Conservation (phyloP, 2,113 vertebrate genomes). For the Neoarius graeffei region DNA sequence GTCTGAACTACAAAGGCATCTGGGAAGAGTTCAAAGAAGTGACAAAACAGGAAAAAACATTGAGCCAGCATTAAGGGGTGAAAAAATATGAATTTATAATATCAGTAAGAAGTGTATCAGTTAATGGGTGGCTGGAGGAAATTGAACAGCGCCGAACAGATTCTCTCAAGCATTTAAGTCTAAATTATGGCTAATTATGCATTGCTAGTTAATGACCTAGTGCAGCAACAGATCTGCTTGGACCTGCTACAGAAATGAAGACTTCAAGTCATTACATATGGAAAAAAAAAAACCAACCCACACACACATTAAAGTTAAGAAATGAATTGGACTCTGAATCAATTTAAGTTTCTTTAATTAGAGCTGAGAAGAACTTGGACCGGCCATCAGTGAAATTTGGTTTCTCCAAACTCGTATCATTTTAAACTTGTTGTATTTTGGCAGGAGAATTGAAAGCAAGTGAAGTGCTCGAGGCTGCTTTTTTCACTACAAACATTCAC, state of each 20-base stretch:
- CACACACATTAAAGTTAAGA: not conserved
- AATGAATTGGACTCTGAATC: not conserved
- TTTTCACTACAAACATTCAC: not conserved
- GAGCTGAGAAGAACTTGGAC: not conserved
- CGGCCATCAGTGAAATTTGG: not conserved
- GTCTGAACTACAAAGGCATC: slow-evolving; percentile 24
- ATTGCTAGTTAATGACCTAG: slow-evolving; percentile 28
- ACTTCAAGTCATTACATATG: slow-evolving; percentile 2
- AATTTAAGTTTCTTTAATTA: slow-evolving; percentile 16
- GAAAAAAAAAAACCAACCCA: not conserved
- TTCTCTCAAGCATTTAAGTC: slow-evolving; percentile 18
- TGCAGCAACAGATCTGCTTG: not conserved
- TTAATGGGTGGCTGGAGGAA: slow-evolving; percentile 41
- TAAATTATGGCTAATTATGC: slow-evolving; percentile 29
- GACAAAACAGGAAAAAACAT: slow-evolving; percentile 4
- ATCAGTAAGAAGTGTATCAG: slow-evolving; percentile 34
- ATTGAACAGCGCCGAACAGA: slow-evolving; percentile 7
- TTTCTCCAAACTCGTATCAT: not conserved
- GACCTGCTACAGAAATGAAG: slow-evolving; percentile 19
- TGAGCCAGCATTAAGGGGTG: slow-evolving; percentile 25
- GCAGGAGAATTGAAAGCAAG: slow-evolving; percentile 12
- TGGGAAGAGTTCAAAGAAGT: slow-evolving; percentile 29
- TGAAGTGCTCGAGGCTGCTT: not conserved
- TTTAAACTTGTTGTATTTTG: slow-evolving; percentile 15
- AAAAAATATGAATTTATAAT: slow-evolving; percentile 23